A percentile compares a stretch with the other conserved stretches of the same genome.
Conservation (phyloP, 1,140 invertebrate genomes). For the Holotrichia oblita region DNA sequence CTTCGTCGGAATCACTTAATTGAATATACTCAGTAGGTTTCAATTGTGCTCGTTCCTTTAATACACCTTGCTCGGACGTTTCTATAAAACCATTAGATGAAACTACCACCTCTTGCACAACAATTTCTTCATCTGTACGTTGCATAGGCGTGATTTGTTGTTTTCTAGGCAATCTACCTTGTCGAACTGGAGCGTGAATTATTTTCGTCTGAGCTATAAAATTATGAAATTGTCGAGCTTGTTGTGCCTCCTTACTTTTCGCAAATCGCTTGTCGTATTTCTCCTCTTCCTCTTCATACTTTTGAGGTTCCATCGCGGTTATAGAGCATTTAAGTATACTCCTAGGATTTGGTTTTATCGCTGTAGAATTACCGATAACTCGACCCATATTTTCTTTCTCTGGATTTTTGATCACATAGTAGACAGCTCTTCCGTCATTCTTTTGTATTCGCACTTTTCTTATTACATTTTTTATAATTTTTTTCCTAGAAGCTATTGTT, state of each 20-base stretch:
- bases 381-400: constrained; percentile 55
- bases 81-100: constrained; percentile 55
- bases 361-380: constrained; percentile 38
- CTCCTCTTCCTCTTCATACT: constrained; percentile 44
- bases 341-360: constrained; percentile 51
- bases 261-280: constrained; percentile 52
- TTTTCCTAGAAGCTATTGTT: constrained; percentile 6
- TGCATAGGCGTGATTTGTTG: constrained; percentile 57
- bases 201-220: constrained; percentile 57
- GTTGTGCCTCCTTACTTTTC: constrained; percentile 53
- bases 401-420: constrained; percentile 51
- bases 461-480: constrained; percentile 38
- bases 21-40: constrained; percentile 52
- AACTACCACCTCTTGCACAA: constrained; percentile 57
- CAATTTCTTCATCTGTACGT: constrained; percentile 56
- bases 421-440: constrained; percentile 38
- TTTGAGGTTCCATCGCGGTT: neutral
- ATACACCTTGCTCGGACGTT: constrained; percentile 42
- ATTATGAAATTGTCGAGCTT: constrained; percentile 54
- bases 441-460: constrained; percentile 33
- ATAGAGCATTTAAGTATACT: constrained; percentile 53
- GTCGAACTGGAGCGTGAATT: constrained; percentile 53
- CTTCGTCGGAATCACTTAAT: constrained; percentile 56
- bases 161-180: constrained; percentile 55
- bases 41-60: constrained; percentile 36